Base-by-base conservation (phyloP, 2,797 vertebrate species). In the Eulemur rubriventer region DNA sequence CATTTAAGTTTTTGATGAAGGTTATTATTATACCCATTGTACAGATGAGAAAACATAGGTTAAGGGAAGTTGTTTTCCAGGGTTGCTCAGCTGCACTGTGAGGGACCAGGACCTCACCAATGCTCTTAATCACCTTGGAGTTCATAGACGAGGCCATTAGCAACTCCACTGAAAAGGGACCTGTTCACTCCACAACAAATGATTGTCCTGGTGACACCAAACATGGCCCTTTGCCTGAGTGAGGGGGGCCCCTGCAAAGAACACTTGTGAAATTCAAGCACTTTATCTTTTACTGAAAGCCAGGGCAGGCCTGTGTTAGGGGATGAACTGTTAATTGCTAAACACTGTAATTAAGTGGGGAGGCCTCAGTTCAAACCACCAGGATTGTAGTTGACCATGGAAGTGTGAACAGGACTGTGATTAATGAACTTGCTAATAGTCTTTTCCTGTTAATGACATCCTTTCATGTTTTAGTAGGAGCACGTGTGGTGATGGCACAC, bases 381-480 rank as follows among this genome's bases (percentile, higher is more conserved):
- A 52, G 90, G 70, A 86, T 85, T 95, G 90, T 87, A 52, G 61
- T 61, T 82, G 93, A 38, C 50, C 67, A 6, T 2, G 65, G 65
- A 95, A 84, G 84, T 94, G 95, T 90, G 95, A 90, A 89, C 88
- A 89, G 76, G 79, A 55, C 88, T 95, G 1, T 95, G 97, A 88
- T 97, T 80, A 88, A 96, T 95, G 92, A 94, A 83, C 92, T 94
- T 43, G 95, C 88, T 92, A 76, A 92, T 26, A n/a, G 65, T n/a
- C 65, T 76, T 78, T 81, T 72, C 88, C 83, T n/a, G 65, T 14
- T 95, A 92, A 73, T 85, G 95, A n/a, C 67, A 28, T 76, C 55
- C 83, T 80, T 94, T 89, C 35, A 43, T 75, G 89, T 80, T 81
- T 82, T 13, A 76, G 73, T 22, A 38, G 90, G 46, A 48, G 65